These are phyloP conservation scores for Channa maculata DNA, from an alignment of 2,113 vertebrate species.

Conservation along the genomic window DNA sequence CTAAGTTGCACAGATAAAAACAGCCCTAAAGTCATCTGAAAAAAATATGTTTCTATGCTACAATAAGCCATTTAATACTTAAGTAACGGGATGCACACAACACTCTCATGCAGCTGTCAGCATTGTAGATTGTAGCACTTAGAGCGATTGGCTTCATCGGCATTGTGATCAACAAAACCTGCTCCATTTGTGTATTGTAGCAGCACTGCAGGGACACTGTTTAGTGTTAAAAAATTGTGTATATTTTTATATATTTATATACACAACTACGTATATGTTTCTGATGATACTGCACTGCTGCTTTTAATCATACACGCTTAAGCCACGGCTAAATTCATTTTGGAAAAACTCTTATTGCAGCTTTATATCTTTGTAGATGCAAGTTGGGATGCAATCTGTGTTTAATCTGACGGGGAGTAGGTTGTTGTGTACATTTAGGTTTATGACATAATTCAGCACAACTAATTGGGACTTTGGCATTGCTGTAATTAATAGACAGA, in stretches of 20 bases:
- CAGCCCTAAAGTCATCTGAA: not conserved
- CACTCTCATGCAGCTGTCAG: slow-evolving; percentile 35
- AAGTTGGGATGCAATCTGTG: slow-evolving; percentile 5
- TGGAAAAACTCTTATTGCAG: slow-evolving; percentile 4
- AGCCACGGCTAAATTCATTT: not conserved
- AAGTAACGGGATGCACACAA: not conserved
- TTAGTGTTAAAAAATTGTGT: not conserved
- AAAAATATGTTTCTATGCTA: not conserved
- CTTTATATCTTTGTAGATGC: not conserved
- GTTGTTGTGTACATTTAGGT: not conserved
- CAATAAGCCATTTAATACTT: slow-evolving; percentile 14
- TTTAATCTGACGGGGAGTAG: slow-evolving; percentile 28
- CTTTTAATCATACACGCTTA: slow-evolving; percentile 2
- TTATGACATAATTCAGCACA: not conserved
- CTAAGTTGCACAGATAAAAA: slow-evolving; percentile 9
- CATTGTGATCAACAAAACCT: slow-evolving; percentile 43
- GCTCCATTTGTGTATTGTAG: not conserved
- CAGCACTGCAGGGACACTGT: not conserved
- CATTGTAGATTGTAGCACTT: slow-evolving; percentile 24
- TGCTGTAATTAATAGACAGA: not conserved
- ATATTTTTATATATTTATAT: too few relatives aligned
- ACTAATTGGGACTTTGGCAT: not conserved
- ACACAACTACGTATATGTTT: not conserved
- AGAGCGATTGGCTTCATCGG: slow-evolving; percentile 3
- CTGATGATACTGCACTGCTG: slow-evolving; percentile 1